Evolutionary conservation across 1,140 invertebrate genomes (phyloP), one percentile per base, ranked within the genome.

Genomic region (Papilio xuthus): DNA sequence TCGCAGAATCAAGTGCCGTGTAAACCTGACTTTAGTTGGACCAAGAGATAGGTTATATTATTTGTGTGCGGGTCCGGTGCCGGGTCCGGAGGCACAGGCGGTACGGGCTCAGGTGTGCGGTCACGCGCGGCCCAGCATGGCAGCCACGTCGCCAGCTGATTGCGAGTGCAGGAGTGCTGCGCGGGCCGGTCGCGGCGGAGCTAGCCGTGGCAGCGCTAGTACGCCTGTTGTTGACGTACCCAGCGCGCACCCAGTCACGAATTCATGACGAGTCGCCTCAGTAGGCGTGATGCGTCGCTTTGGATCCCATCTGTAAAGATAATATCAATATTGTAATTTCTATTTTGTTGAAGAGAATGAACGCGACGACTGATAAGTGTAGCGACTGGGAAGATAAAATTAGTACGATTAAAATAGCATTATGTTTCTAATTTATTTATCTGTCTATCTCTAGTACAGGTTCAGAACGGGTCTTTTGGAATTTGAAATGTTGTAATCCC

Each of bases 261-360:
- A 97, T 87, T 97, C 96, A 90, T 97, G 97, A 53, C 95, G 95
- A 60, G 96, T 94, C 32, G 97, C 97, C 87, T 99, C 98, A 72
- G 97, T 97, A 3, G 99, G 98, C 20, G 97, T 99, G 96, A 99
- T 97, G 76, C 99, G 95, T 81, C 97, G 96, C 83, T 97, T 96
- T 15, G 98, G 97, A 94, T 99, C 98, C 99, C 99, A 99, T 90
- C 97, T 97, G 91, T 15, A 91, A 92, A 73, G 18, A 67, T 18
- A n/a, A n/a, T n/a, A n/a, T n/a, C n/a, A n/a, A n/a, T 37, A 37
- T 37, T 37, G 32, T 37, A 37, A 7, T 37, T 37, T 37, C 4
- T 37, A 37, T 37, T 37, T 6, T 37, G 32, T 37, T 3, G 7
- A 37, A 37, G 32, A 37, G 32, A 37, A 4, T 37, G 7, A 37